phyloP scores from a whole-genome alignment of 2,888 invertebrate genomes.

The Melipona beecheii region DNA sequence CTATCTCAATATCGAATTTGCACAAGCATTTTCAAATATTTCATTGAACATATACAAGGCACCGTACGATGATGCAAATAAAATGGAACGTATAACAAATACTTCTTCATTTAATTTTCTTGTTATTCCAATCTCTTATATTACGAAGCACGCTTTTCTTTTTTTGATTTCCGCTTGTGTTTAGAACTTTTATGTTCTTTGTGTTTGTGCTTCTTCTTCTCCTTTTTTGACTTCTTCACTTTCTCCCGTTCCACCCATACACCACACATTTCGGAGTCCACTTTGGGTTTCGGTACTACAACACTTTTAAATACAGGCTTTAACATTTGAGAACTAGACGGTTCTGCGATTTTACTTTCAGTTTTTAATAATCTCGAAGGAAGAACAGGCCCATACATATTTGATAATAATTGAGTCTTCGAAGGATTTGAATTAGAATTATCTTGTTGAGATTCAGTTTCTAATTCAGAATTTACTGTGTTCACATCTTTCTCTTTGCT shows the following conservation, averaged over 20 bases:
- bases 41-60: slow-evolving; percentile 30
- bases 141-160: slow-evolving; percentile 69
- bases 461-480: not conserved
- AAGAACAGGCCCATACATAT: slow-evolving; percentile 87
- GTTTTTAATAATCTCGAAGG: slow-evolving; percentile 83
- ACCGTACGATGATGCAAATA: slow-evolving; percentile 10
- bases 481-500: slow-evolving; percentile 42
- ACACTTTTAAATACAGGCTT: slow-evolving; percentile 75
- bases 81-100: slow-evolving; percentile 41
- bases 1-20: slow-evolving; percentile 36
- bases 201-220: slow-evolving; percentile 81
- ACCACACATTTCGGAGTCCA: slow-evolving; percentile 54
- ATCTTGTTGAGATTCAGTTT: slow-evolving; percentile 6
- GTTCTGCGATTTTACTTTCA: slow-evolving; percentile 42
- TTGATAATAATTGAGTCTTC: slow-evolving; percentile 62
- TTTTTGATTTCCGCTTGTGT: slow-evolving; percentile 79
- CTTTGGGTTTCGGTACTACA: slow-evolving; percentile 65
- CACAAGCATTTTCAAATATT: slow-evolving; percentile 36
- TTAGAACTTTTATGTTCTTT: slow-evolving; percentile 75
- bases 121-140: slow-evolving; percentile 12
- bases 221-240: slow-evolving; percentile 79
- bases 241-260: slow-evolving; percentile 76
- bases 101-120: slow-evolving; percentile 24
- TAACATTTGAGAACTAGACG: slow-evolving; percentile 23
- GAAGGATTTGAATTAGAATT: slow-evolving; percentile 13